Evolutionary conservation across 2,113 vertebrate species (phyloP).

Genomic region (Syngnathus typhle): DNA sequence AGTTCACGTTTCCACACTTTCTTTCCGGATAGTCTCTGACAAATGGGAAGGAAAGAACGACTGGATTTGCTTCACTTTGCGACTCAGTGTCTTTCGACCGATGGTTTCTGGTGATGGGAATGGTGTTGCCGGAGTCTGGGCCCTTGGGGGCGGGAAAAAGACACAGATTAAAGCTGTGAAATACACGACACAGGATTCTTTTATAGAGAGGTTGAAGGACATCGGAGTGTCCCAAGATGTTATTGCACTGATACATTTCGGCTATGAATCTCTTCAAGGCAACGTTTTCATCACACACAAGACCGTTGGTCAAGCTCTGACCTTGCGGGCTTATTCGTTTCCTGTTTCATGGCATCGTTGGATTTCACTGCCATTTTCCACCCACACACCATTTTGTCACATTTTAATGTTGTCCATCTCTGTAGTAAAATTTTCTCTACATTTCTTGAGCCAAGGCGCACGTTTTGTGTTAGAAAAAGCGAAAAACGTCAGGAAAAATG

Average conservation of each 20-base stretch:
- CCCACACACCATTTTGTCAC: neutral
- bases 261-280: neutral
- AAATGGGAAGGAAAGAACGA: constrained; percentile 41
- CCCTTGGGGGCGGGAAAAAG: constrained; percentile 60
- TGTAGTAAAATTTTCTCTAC: neutral
- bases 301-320: neutral
- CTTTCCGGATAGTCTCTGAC: constrained; percentile 40
- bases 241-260: neutral
- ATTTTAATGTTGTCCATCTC: neutral
- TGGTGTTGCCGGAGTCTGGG: constrained; percentile 81
- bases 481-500: too few species aligned
- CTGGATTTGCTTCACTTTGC: constrained; percentile 23
- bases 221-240: neutral
- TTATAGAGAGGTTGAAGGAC: neutral
- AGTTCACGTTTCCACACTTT: constrained; percentile 55
- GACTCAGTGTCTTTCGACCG: constrained; percentile 79
- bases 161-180: neutral
- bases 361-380: neutral
- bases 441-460: neutral
- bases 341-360: neutral
- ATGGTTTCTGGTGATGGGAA: constrained; percentile 74
- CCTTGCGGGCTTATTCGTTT: neutral
- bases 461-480: neutral
- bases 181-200: neutral
- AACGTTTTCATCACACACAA: neutral